Evolutionary conservation across 2,797 vertebrate genomes (phyloP).

Genomic region (Gambelia wislizenii): DNA sequence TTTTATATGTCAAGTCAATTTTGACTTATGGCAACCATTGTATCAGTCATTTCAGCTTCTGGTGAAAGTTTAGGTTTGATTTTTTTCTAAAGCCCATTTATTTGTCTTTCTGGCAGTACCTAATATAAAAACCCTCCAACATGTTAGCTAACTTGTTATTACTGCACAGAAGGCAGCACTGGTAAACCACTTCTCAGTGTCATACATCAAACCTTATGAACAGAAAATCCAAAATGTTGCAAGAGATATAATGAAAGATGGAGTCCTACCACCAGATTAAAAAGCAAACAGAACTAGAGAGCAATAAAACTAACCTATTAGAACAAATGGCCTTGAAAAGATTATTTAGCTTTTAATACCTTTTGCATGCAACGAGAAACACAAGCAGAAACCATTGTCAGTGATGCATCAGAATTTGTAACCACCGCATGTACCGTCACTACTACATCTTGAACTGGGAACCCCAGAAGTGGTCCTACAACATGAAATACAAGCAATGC

Average conservation of each 20-base stretch:
- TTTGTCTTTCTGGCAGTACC: not conserved
- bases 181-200: no score
- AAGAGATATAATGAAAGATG: no score
- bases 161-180: no score
- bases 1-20: no score
- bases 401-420: slow-evolving; percentile 87
- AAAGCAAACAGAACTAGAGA: not conserved
- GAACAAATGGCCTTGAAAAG: not conserved
- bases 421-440: slow-evolving; percentile 82
- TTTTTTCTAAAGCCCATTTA: not conserved
- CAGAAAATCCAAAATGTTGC: no score
- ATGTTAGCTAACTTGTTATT: no score
- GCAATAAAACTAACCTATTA: not conserved
- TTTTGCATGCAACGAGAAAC: slow-evolving; percentile 92
- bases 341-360: slow-evolving; percentile 77
- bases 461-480: slow-evolving; percentile 92
- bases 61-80: no score
- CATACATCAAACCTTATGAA: no score
- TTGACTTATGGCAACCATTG: no score
- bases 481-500: not conserved
- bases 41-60: no score
- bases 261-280: no score
- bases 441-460: slow-evolving; percentile 86
- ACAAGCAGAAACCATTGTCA: slow-evolving; percentile 93
- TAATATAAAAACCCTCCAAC: no score